Evolutionary conservation across 1,140 invertebrate genomes (phyloP), one percentile per base, ranked within the genome.

Genomic region (Sesamia nonagrioides): DNA sequence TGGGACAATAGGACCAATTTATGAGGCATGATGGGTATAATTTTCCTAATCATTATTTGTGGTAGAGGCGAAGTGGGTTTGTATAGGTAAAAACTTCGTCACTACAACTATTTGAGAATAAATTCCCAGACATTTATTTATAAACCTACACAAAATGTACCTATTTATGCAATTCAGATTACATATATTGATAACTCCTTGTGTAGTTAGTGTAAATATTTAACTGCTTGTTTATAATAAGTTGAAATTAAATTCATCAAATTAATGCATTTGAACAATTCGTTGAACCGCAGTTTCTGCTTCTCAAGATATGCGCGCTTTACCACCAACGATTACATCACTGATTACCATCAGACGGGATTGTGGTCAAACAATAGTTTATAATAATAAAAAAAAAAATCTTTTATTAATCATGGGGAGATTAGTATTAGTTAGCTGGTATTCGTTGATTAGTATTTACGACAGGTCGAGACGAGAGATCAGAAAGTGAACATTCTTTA

Each of bases 11-110:
- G 63, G 42, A 6, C 42, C 42, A 68, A 68, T 68, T 68, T 68
- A 68, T 11, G 63, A 68, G 11, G 5, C 42, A 50, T 27, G 40
- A 63, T 63, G 37, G 61, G 21, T 68, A 15, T 27, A 50, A 68
- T 68, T 68, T 68, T 45, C 42, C 21, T 68, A 68, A 68, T 48
- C 9, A 48, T 68, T 48, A 68, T 68, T 68, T 68, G 48, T 68
- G 61, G 8, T 42, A 17, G 60, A 37, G 7, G 33, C 7, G 18
- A 21, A 54, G 52, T 8, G 21, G 52, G 17, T 9, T 18, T 18
- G 33, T 58, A 58, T 58, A n/a, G n/a, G n/a, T n/a, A 58, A 58
- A 58, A 58, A 58, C 54, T 21, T 33, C 21, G 21, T 15, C 27
- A 27, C 54, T 21, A 33, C 21, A 54, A 54, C 8, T 27, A 33